These are phyloP conservation scores for Lycaena phlaeas DNA, from an alignment of 2,888 invertebrate genomes.

Conservation along the genomic window DNA sequence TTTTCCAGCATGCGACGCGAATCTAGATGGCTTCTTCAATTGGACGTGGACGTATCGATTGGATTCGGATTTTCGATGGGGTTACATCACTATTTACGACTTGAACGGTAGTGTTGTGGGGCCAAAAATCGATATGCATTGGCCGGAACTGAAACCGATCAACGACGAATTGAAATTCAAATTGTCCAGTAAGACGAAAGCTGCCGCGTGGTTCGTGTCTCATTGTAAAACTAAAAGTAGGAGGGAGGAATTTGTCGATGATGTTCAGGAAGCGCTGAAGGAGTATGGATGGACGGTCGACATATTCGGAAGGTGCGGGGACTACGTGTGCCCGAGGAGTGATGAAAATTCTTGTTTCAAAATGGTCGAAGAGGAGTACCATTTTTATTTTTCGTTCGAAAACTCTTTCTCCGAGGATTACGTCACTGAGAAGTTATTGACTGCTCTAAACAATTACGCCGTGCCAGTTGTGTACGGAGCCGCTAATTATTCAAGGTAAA, in stretches of 20 bases:
- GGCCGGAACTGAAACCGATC: constrained; percentile 22
- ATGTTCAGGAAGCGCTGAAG: constrained; percentile 18
- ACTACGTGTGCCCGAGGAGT: constrained; percentile 18
- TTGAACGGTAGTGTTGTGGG: constrained; percentile 19
- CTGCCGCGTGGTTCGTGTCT: constrained; percentile 31
- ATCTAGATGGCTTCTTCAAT: constrained; percentile 29
- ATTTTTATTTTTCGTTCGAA: constrained; percentile 31
- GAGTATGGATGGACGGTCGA: constrained; percentile 22
- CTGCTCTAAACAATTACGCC: constrained; percentile 60
- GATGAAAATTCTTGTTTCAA: constrained; percentile 17
- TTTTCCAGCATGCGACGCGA: constrained; percentile 30
- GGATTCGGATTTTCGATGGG: constrained; percentile 26
- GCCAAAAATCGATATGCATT: constrained; percentile 22
- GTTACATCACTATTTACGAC: constrained; percentile 24
- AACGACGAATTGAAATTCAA: constrained; percentile 18
- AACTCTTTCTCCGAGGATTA: constrained; percentile 30
- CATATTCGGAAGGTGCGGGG: constrained; percentile 27
- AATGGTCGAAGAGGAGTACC: constrained; percentile 24
- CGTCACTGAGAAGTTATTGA: constrained; percentile 30
- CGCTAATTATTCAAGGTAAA: constrained; percentile 60
- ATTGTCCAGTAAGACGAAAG: constrained; percentile 25
- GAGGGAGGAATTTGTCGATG: constrained; percentile 19
- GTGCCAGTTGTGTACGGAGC: constrained; percentile 76
- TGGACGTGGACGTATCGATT: constrained; percentile 31
- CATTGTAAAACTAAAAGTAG: constrained; percentile 24